Conservation (phyloP, 2,888 invertebrate species). For the Proisotoma minuta region DNA sequence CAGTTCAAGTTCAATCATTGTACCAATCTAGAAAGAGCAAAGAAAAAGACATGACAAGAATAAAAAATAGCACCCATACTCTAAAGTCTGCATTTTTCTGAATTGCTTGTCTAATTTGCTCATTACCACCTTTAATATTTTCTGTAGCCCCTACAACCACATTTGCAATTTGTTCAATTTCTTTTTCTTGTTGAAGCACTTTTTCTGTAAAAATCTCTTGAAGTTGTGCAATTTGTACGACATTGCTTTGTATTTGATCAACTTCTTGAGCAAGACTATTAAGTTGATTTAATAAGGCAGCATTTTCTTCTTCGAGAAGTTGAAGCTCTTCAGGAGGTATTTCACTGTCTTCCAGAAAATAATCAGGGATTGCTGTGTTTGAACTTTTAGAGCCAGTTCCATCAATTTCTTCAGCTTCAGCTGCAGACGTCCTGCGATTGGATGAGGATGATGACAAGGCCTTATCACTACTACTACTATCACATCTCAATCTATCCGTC, state of each 20-base stretch:
- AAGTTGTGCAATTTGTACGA: conserved; percentile 88
- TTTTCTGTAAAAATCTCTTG: conserved; percentile 95
- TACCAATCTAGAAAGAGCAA: conserved; percentile 98
- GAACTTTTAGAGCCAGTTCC: conserved; percentile 21
- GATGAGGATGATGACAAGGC: too few species aligned
- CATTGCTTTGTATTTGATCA: conserved; percentile 81
- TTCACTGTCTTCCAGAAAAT: conserved; percentile 56
- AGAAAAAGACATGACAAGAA: conserved; percentile 92
- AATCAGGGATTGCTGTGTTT: conserved; percentile 26
- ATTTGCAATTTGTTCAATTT: conserved; percentile 83
- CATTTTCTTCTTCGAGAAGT: conserved; percentile 88
- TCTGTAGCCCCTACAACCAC: conserved; percentile 88
- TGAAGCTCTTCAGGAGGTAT: conserved; percentile 82
- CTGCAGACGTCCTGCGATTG: conserved; percentile 3
- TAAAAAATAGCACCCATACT: conserved; percentile 82
- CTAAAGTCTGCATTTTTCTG: conserved; percentile 92
- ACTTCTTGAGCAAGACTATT: conserved; percentile 87
- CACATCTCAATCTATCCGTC: background rate
- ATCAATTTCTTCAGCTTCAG: conserved; percentile 13
- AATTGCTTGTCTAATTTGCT: conserved; percentile 93
- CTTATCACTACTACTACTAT: background rate
- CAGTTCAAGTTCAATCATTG: conserved; percentile 84
- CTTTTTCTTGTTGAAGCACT: conserved; percentile 88
- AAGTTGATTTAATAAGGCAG: conserved; percentile 76
- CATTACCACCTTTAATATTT: conserved; percentile 93